Evolutionary conservation across 2,888 invertebrate genomes (phyloP).

Genomic region (Ellobium chinense): DNA sequence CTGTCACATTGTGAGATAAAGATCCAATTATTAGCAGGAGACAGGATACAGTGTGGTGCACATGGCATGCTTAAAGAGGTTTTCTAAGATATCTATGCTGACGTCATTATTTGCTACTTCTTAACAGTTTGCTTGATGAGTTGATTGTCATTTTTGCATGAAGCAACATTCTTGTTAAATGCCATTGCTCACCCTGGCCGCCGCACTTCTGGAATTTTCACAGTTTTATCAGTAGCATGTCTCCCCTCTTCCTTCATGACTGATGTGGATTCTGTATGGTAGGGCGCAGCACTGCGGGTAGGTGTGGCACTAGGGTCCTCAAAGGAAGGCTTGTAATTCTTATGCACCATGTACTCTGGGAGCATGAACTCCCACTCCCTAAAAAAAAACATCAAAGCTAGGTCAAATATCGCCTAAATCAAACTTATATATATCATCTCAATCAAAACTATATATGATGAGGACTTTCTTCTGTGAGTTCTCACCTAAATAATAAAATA

Average conservation of each 20-base stretch:
- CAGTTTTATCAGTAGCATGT: conserved; percentile 67
- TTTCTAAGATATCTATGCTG: too few species aligned
- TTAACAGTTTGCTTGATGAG: too few species aligned
- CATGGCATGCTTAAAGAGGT: too few species aligned
- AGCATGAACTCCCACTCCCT: conserved; percentile 70
- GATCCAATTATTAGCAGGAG: too few species aligned
- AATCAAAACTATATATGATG: neutral
- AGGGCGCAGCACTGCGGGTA: conserved; percentile 27
- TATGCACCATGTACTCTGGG: conserved; percentile 76
- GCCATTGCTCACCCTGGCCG: conserved; percentile 63
- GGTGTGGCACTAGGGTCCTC: conserved; percentile 26
- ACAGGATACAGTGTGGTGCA: too few species aligned
- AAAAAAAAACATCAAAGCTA: conserved; percentile 19
- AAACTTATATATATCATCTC: neutral
- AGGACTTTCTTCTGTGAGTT: neutral
- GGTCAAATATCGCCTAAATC: neutral
- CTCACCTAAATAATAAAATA: neutral
- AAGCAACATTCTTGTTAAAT: too few species aligned
- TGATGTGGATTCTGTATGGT: conserved; percentile 25
- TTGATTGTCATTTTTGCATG: too few species aligned
- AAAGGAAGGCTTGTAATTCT: conserved; percentile 82
- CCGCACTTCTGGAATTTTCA: conserved; percentile 65
- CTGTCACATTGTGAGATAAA: too few species aligned
- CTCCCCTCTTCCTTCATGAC: conserved; percentile 38
- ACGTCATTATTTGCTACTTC: too few species aligned